A percentile compares a stretch with the other conserved stretches of the same genome.
Conservation (phyloP, 1,140 invertebrate genomes). For the Drosophila watanabei region DNA sequence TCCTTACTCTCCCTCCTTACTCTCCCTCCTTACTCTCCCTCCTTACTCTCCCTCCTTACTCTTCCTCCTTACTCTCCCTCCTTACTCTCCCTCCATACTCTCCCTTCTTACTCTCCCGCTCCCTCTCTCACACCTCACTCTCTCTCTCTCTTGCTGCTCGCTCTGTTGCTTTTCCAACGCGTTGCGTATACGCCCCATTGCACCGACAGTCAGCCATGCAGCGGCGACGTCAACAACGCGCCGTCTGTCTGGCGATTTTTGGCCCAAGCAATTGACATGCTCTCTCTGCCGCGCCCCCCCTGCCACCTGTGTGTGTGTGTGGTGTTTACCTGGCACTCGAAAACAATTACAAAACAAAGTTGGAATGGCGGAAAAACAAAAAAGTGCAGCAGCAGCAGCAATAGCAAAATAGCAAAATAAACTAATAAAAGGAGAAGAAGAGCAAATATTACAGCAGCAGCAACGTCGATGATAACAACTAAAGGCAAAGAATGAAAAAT, state of each 20-base stretch:
- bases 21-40: background rate
- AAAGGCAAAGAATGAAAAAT: background rate
- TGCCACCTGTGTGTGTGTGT: background rate
- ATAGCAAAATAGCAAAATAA: conserved; percentile 1
- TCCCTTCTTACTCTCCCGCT: no score
- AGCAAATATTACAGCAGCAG: conserved; percentile 39
- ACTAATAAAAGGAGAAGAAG: conserved; percentile 24
- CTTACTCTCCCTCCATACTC: no score
- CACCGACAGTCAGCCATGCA: conserved; percentile 20
- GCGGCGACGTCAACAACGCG: conserved; percentile 8
- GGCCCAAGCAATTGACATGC: conserved; percentile 25
- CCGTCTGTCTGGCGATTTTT: conserved; percentile 38
- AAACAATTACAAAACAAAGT: conserved; percentile 61
- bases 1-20: no score
- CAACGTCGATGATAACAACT: conserved; percentile 28
- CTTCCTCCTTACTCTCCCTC: background rate
- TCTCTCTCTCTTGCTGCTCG: background rate
- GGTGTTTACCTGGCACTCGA: conserved; percentile 36
- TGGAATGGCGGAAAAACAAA: conserved; percentile 11
- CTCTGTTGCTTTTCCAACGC: background rate
- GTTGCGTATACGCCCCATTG: conserved; percentile 46
- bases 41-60: no score
- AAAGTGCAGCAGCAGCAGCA: conserved; percentile 16
- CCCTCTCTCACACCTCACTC: no score
- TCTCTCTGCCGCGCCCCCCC: background rate